Percentiles rank a stretch among this genome's conserved stretches.
phyloP scores from a whole-genome alignment of 2,113 vertebrate species.

The Helogale parvula region DNA sequence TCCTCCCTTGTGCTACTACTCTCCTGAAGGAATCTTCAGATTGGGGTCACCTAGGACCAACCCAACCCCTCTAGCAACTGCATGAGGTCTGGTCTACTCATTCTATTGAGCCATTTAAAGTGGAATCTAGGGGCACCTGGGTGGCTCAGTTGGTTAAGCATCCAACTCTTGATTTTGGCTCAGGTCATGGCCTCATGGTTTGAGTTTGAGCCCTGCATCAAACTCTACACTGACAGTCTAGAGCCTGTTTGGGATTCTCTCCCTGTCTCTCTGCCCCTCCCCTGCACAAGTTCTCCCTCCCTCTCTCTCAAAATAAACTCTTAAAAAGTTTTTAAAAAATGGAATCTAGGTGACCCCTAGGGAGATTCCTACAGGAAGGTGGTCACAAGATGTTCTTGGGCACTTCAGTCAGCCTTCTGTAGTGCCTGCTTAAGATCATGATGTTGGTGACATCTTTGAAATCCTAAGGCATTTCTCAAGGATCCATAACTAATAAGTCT shows the following conservation, averaged over 20 bases:
- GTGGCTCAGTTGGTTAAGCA: too few species aligned
- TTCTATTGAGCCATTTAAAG: not conserved
- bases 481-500: not conserved
- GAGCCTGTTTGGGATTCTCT: too few species aligned
- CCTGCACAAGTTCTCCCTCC: too few species aligned
- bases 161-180: too few species aligned
- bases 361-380: not conserved
- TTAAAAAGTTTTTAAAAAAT: too few species aligned
- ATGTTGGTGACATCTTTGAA: not conserved
- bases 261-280: too few species aligned
- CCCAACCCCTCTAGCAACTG: not conserved
- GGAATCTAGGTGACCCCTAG: not conserved
- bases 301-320: too few species aligned
- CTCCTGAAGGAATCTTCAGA: not conserved
- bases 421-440: conserved; percentile 19
- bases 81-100: not conserved
- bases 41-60: not conserved
- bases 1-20: not conserved
- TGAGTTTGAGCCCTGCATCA: too few species aligned
- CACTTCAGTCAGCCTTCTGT: not conserved
- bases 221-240: too few species aligned
- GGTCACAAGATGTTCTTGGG: not conserved
- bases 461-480: not conserved
- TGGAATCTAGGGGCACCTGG: too few species aligned
- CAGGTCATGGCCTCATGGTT: too few species aligned